Base-by-base conservation (phyloP, 2,888 invertebrate genomes). In the Coenonympha glycerion region DNA sequence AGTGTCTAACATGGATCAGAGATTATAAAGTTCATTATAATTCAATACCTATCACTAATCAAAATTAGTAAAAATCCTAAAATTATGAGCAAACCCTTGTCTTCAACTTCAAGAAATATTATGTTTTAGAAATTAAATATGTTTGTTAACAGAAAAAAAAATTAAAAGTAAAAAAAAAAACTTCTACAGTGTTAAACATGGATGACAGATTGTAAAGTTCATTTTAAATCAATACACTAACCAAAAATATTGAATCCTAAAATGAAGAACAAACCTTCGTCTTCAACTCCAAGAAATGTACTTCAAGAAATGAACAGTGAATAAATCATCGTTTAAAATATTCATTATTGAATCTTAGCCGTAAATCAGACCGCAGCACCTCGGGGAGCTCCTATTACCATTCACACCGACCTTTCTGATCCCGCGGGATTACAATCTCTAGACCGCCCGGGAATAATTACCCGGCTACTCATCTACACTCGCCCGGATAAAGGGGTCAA, bases 291-390 rank as follows among this genome's bases (percentile, higher is more conserved):
- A n/a, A n/a, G n/a, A n/a, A 36, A 36, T 52, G 52, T 53, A 55
- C 55, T 52, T 55, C 53, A 58, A 59, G 53, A 55, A 61, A 68
- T 69, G 65, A 68, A 64, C 68, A 61, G 61, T 65, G 65, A 72
- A 82, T 84, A 83, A 83, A 83, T 84, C 78, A 79, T 68, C 59
- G 72, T 74, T 77, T 86, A 80, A 85, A 85, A 83, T 85, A 85
- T 86, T 87, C 86, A 84, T 74, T 83, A 85, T 86, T 83, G 83
- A 85, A 84, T 82, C 78, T 80, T 78, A 76, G 82, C 80, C 75
- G 82, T 85, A 87, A 87, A 85, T 86, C 83, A 84, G 78, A 82
- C 80, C 85, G 74, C 83, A 80, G 80, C 73, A 79, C 76, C 80
- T 78, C 76, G 58, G 75, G 72, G 73, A 77, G 75, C 76, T 79